phyloP scores from a whole-genome alignment of 2,888 invertebrate species.

The Disparrhopalites patrizii region DNA sequence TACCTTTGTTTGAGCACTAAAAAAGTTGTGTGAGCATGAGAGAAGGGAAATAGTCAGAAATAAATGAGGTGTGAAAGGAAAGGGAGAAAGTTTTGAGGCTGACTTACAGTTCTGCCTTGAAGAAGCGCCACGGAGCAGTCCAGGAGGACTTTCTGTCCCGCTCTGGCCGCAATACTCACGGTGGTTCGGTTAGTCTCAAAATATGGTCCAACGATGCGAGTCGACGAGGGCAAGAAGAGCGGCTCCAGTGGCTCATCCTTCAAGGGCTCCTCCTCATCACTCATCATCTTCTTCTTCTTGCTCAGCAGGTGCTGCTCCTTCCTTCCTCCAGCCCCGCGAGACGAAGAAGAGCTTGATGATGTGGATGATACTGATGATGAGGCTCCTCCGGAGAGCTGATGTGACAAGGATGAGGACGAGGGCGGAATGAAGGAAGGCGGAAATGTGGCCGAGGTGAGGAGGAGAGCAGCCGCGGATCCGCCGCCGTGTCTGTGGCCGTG shows the following conservation, averaged over 20 bases:
- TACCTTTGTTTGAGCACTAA: no score
- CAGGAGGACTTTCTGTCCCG: slow-evolving; percentile 58
- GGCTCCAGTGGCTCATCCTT: slow-evolving; percentile 14
- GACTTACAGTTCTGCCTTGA: slow-evolving; percentile 60
- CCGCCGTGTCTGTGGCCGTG: no score
- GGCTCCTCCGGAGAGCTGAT: no score
- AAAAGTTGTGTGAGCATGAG: no score
- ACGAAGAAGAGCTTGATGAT: no score
- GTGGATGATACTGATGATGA: no score
- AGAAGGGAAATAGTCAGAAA: neutral
- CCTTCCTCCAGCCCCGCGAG: no score
- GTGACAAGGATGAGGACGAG: no score
- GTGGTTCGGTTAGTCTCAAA: slow-evolving; percentile 60
- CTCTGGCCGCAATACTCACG: slow-evolving; percentile 58
- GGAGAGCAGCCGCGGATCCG: no score
- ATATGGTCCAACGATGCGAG: slow-evolving; percentile 54
- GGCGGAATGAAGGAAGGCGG: no score
- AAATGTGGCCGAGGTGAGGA: no score
- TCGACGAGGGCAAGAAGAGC: slow-evolving; percentile 30
- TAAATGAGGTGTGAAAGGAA: neutral
- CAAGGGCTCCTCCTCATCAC: neutral
- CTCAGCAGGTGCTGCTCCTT: neutral
- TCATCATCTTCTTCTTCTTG: neutral
- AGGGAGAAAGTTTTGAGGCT: neutral
- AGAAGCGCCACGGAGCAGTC: slow-evolving; percentile 62